Evolutionary conservation across 2,113 vertebrate species (phyloP), one percentile per base, ranked within the genome.

Genomic region (Megaceryle torquata): DNA sequence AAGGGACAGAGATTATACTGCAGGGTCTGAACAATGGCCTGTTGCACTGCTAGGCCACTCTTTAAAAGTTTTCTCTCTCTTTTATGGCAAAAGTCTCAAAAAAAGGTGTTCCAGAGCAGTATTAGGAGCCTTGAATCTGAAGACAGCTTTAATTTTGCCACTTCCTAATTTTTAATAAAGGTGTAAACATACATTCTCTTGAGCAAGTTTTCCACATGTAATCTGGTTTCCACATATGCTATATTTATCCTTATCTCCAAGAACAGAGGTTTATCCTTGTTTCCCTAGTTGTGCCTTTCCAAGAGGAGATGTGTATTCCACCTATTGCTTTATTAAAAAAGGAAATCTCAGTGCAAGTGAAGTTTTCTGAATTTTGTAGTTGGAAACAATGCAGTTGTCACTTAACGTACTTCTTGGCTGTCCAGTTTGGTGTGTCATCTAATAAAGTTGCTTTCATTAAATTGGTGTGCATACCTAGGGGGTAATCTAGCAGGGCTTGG

Each of bases 21-120:
- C 9, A 2, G 11, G 6, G 17, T 31, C 56, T 1, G 0, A 41
- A 31, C 0, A 0, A 31, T 0, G 0, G 4, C 22, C 29, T 67
- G 26, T 44, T 18, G 1, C 11, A 41, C 15, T 41, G 18, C 53
- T 87, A 6, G 3, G 25, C 17, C 24, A 6, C 51, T 46, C 43
- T 28, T 7, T 57, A 21, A 60, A 68, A 69, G 5, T 25, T n/a
- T 15, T 12, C 6, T 14, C 8, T 13, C 6, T 31, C 39, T 26
- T 43, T 39, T 31, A 8, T 4, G 15, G 26, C 15, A 63, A 51
- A 21, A 35, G 6, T 51, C 54, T 35, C 43, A 43, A 33, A 76
- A 84, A 84, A 48, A 37, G 11, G 11, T 48, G 31, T 56, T 60
- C 9, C 41, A 13, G 12, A 57, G 19, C 13, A 31, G 24, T n/a